Percentiles rank a stretch among this genome's conserved stretches.
Evolutionary conservation across 1,140 invertebrate genomes (phyloP).

Genomic region (Sesamia nonagrioides): DNA sequence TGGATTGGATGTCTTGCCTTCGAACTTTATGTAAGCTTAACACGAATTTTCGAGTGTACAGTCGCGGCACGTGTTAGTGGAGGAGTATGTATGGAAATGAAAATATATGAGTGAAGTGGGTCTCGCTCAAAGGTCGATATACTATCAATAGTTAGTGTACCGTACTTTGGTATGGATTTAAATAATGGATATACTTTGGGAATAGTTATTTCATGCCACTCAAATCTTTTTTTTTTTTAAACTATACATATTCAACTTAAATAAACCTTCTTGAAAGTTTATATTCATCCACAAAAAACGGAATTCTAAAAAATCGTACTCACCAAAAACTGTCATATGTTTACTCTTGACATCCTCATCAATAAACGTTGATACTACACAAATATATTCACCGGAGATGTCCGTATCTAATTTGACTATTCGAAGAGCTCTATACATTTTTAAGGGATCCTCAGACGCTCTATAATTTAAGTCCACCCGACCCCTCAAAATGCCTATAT

Average conservation of each 20-base stretch:
- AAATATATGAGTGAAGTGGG: neutral
- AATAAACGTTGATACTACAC: slow-evolving; percentile 91
- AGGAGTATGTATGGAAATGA: slow-evolving; percentile 30
- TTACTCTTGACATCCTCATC: slow-evolving; percentile 90
- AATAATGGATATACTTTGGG: neutral
- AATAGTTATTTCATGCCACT: neutral
- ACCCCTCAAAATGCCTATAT: slow-evolving; percentile 89
- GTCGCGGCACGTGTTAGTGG: neutral
- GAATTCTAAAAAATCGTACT: slow-evolving; percentile 66
- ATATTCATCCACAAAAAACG: neutral
- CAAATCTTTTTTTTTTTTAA: no score
- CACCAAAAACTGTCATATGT: slow-evolving; percentile 92
- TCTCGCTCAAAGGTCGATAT: neutral
- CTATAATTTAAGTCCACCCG: slow-evolving; percentile 89
- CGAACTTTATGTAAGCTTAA: slow-evolving; percentile 40
- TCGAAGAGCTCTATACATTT: slow-evolving; percentile 90
- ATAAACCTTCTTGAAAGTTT: neutral
- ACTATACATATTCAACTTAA: no score
- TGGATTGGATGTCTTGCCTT: slow-evolving; percentile 36
- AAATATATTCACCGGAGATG: slow-evolving; percentile 92
- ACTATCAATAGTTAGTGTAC: neutral
- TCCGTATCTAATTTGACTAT: slow-evolving; percentile 91
- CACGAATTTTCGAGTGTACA: slow-evolving; percentile 28
- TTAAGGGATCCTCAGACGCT: slow-evolving; percentile 88
- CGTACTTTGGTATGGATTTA: neutral